A percentile compares a stretch with the other conserved stretches of the same genome.
Conservation (phyloP, 2,113 vertebrate species). For the Balaenoptera acutorostrata region DNA sequence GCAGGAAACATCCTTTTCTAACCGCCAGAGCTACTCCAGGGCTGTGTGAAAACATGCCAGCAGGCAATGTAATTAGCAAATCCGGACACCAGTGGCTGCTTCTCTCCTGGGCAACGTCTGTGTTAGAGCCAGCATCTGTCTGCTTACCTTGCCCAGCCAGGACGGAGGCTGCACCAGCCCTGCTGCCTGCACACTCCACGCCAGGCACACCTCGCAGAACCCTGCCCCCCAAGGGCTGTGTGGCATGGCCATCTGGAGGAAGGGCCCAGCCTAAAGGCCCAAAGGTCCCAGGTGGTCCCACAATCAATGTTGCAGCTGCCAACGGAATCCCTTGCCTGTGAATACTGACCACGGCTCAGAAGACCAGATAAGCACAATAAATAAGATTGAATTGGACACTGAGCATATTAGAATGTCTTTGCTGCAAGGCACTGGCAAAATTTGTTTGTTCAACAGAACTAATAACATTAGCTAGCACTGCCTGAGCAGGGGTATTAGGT, state of each 20-base stretch:
- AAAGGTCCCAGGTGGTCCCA: background rate
- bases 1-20: background rate
- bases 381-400: conserved; percentile 63
- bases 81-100: background rate
- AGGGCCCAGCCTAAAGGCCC: background rate
- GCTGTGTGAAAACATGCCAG: background rate
- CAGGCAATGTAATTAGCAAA: background rate
- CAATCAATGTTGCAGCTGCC: conserved; percentile 32
- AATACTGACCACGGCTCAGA: conserved; percentile 57
- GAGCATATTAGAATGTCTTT: conserved; percentile 65
- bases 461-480: background rate
- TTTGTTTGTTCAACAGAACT: conserved; percentile 69
- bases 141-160: background rate
- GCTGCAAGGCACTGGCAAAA: conserved; percentile 43
- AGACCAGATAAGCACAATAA: conserved; percentile 55
- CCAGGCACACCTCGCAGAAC: background rate
- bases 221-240: background rate
- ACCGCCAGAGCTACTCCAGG: background rate
- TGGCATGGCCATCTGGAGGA: background rate
- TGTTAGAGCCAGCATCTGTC: background rate
- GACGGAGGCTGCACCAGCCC: background rate
- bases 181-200: background rate
- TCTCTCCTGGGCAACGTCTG: background rate
- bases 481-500: rapidly evolving
- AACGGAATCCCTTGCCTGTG: conserved; percentile 37